These are phyloP conservation scores for Proctacanthus coquilletti DNA, from an alignment of 1,140 invertebrate species.

Conservation along the genomic window DNA sequence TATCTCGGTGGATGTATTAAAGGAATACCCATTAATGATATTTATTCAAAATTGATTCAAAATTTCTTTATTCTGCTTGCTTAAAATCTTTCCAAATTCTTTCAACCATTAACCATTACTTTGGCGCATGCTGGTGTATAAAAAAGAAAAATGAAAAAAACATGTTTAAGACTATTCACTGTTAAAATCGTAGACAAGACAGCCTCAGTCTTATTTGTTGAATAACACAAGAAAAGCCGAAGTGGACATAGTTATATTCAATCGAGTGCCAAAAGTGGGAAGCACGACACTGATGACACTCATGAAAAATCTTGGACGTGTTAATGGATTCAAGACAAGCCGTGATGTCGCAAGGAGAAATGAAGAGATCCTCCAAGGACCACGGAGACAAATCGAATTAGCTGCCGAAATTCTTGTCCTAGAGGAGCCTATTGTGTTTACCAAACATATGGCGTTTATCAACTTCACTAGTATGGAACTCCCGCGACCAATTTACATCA, in stretches of 20 bases:
- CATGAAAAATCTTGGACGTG: constrained; percentile 50
- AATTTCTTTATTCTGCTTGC: constrained; percentile 1
- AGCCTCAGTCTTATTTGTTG: constrained; percentile 25
- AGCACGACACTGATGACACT: constrained; percentile 80
- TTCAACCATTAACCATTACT: constrained; percentile 9
- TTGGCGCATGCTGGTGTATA: background rate
- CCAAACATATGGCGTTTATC: constrained; percentile 26
- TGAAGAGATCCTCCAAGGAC: constrained; percentile 62
- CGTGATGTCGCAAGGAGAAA: constrained; percentile 69
- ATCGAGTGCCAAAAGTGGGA: constrained; percentile 76
- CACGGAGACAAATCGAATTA: constrained; percentile 51
- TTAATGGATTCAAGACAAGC: constrained; percentile 65
- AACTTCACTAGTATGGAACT: constrained; percentile 47
- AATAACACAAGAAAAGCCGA: constrained; percentile 64
- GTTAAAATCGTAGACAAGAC: background rate
- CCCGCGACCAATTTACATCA: constrained; percentile 74
- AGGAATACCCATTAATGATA: too few relatives aligned
- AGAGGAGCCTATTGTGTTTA: constrained; percentile 35
- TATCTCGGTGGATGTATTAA: too few relatives aligned
- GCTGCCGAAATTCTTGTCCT: constrained; percentile 32
- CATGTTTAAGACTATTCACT: constrained; percentile 7
- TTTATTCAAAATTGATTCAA: too few relatives aligned
- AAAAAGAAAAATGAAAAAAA: background rate
- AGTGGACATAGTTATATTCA: constrained; percentile 67
- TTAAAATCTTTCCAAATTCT: constrained; percentile 10